Evolutionary conservation across 1,140 invertebrate genomes (phyloP).

Genomic region (Drosophila watanabei): DNA sequence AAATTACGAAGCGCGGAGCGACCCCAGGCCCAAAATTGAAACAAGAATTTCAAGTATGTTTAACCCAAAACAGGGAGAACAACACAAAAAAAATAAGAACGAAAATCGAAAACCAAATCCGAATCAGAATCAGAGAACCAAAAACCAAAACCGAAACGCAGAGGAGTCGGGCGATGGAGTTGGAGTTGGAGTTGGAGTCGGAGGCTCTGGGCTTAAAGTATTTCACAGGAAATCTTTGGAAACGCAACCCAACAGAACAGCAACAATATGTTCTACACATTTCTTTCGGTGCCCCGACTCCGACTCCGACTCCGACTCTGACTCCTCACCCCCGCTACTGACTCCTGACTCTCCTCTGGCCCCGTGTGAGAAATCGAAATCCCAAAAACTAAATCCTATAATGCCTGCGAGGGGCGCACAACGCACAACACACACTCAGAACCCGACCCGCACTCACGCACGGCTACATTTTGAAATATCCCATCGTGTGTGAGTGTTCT

Average conservation of each 20-base stretch:
- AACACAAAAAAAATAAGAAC: constrained; percentile 17
- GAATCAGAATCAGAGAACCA: constrained; percentile 49
- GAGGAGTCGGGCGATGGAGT: constrained; percentile 21
- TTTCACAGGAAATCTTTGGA: constrained; percentile 85
- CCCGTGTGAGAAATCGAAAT: constrained; percentile 81
- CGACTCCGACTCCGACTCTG: constrained; percentile 1
- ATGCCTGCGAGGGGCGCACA: constrained; percentile 76
- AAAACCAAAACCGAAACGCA: constrained; percentile 48
- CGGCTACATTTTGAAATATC: constrained; percentile 67
- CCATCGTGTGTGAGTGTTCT: constrained; percentile 53
- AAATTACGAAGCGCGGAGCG: constrained; percentile 62
- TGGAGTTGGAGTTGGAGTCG: constrained; percentile 18
- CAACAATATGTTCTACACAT: constrained; percentile 84
- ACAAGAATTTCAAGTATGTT: constrained; percentile 85
- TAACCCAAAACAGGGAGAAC: constrained; percentile 71
- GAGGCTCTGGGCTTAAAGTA: constrained; percentile 76
- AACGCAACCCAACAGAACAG: constrained; percentile 65
- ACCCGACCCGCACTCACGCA: constrained; percentile 54
- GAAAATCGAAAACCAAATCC: constrained; percentile 10
- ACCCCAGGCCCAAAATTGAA: constrained; percentile 60
- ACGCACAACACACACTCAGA: constrained; percentile 29
- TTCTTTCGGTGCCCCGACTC: constrained; percentile 49
- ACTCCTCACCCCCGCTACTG: background rate
- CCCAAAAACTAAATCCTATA: constrained; percentile 84
- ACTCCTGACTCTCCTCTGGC: background rate